Conservation (phyloP, 2,797 vertebrate genomes). For the Lepus oiostolus region DNA sequence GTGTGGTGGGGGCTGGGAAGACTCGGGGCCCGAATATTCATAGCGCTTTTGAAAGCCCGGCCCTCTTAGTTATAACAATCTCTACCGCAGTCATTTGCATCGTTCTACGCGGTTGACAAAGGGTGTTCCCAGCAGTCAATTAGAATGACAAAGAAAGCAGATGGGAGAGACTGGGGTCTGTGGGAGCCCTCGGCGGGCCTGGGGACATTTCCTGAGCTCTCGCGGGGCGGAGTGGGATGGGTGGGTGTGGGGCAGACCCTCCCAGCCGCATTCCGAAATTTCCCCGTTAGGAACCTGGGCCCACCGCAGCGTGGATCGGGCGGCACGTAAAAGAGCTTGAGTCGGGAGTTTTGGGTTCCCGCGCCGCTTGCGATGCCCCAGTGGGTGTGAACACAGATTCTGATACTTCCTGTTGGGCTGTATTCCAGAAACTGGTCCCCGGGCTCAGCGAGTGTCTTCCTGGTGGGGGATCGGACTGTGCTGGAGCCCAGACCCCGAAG, state of each 20-base stretch:
- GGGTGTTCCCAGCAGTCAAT: background rate
- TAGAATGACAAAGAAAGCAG: conserved; percentile 60
- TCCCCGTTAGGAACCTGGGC: background rate
- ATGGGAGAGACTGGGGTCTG: background rate
- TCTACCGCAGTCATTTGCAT: background rate
- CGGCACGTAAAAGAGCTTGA: accelerated
- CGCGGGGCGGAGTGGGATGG: background rate
- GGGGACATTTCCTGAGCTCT: background rate
- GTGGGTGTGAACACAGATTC: background rate
- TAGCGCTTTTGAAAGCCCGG: conserved; percentile 41
- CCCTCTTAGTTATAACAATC: conserved; percentile 38
- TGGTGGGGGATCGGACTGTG: background rate
- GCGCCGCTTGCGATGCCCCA: background rate
- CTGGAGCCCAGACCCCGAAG: background rate
- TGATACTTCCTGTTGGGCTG: background rate
- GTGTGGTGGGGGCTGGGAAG: background rate
- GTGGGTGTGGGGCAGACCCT: background rate
- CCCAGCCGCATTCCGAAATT: background rate
- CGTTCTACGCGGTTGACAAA: background rate
- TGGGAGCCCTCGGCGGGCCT: accelerated
- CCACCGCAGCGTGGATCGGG: background rate
- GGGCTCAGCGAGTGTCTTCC: background rate
- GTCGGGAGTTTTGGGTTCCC: accelerated
- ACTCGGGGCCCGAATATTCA: background rate
- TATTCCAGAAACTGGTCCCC: background rate